Evolutionary conservation across 2,113 vertebrate genomes (phyloP), one percentile per base, ranked within the genome.

Genomic region (Salvator merianae): DNA sequence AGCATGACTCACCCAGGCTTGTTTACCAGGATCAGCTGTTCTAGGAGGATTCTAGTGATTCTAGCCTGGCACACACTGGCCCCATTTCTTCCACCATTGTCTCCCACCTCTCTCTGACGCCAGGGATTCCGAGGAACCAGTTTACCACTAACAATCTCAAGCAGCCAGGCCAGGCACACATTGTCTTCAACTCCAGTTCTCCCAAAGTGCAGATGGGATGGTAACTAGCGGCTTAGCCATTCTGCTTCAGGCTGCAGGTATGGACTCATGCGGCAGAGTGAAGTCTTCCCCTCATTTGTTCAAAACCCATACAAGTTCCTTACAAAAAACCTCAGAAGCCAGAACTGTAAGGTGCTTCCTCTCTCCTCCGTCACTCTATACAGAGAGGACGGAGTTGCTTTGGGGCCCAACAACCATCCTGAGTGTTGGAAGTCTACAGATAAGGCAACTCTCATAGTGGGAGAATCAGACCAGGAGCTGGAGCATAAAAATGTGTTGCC

Each of bases 21-120:
- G 77, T 79, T 85, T 85, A 79, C 77, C 16, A 65, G 68, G 77
- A 85, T 79, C 83, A 85, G 77, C 83, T 85, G 83, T 85, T 79
- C 55, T 79, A 65, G 53, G 69, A 85, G 77, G 77, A 36, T 79
- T 79, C 50, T 36, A 43, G 68, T 40, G 22, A 78, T 62, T 79
- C 77, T 79, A 63, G 71, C 18, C 34, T n/a, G n/a, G 22, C 34
- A 59, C 16, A 22, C 55, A 59, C 26, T 50, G 24, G 20, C 47
- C 50, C 38, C 24, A 72, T 68, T 47, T 84, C 59, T 30, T 84
- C 22, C 36, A 20, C 50, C 50, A 72, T 43, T 34, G 47, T 53
- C 70, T 40, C 22, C 50, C 53, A 32, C 34, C 22, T 73, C 20
- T 2, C 38, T 14, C 82, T 76, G 43, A 53, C 28, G 65, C 36